phyloP scores from a whole-genome alignment of 2,113 vertebrate species.

The Smithornis capensis region DNA sequence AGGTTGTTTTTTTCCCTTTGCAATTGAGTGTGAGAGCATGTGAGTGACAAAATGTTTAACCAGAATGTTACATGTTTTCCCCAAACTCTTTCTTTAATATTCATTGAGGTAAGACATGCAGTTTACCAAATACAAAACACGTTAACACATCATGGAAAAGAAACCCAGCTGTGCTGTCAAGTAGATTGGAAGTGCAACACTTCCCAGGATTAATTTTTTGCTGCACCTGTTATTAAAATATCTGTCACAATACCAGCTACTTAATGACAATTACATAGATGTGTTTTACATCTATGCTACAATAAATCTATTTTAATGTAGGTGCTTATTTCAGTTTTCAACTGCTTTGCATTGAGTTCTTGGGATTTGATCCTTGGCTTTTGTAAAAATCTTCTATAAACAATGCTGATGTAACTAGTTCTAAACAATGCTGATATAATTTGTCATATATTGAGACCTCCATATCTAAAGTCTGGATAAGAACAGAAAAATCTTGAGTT shows the following conservation, averaged over 20 bases:
- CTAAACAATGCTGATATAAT: too few species aligned
- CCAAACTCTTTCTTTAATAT: background rate
- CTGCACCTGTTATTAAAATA: constrained; percentile 35
- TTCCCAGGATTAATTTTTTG: constrained; percentile 1
- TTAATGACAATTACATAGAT: background rate
- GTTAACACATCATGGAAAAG: background rate
- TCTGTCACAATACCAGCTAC: background rate
- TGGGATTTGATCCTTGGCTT: background rate
- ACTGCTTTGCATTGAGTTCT: background rate
- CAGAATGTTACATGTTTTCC: background rate
- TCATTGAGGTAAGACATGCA: background rate
- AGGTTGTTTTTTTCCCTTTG: background rate
- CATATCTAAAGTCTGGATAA: background rate
- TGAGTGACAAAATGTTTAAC: constrained; percentile 8
- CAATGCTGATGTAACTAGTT: background rate
- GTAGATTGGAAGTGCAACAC: background rate
- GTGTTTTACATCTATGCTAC: background rate
- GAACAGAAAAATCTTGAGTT: background rate
- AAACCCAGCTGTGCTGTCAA: constrained; percentile 3
- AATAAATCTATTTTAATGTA: background rate
- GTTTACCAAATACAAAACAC: constrained; percentile 16
- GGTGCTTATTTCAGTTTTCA: background rate
- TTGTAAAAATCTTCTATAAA: background rate
- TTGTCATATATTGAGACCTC: background rate
- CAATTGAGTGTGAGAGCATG: background rate